A percentile compares a stretch with the other conserved stretches of the same genome.
phyloP scores from a whole-genome alignment of 2,797 vertebrate genomes.

The Silurus aristotelis region DNA sequence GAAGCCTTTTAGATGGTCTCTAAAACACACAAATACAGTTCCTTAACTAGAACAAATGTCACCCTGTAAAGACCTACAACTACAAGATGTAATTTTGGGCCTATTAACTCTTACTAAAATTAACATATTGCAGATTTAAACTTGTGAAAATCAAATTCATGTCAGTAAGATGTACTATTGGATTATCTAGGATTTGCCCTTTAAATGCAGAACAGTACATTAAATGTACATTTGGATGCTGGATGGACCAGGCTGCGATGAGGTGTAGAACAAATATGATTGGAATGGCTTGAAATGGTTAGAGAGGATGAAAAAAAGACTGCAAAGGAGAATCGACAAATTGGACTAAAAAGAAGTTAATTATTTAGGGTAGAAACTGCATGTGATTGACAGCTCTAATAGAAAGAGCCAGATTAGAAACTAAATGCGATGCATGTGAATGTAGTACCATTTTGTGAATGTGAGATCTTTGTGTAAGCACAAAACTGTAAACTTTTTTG shows the following conservation, averaged over 20 bases:
- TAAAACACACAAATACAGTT: not conserved
- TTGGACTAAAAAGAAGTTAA: not conserved
- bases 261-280: not conserved
- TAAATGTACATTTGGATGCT: not conserved
- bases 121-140: not conserved
- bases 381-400: constrained; percentile 6
- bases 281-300: too few species aligned
- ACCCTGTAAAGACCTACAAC: not conserved
- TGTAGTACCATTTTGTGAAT: not conserved
- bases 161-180: not conserved
- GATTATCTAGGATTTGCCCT: not conserved
- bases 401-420: not conserved
- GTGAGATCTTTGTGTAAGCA: not conserved
- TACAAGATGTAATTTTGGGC: not conserved
- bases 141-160: not conserved
- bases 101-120: not conserved
- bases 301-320: too few species aligned
- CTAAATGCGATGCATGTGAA: not conserved
- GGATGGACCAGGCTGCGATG: not conserved
- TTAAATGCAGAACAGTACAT: not conserved
- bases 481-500: not conserved
- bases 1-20: not conserved
- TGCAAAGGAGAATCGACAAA: not conserved
- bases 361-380: not conserved
- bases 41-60: not conserved